phyloP scores from a whole-genome alignment of 2,888 invertebrate genomes.

The Shargacucullia verbasci region DNA sequence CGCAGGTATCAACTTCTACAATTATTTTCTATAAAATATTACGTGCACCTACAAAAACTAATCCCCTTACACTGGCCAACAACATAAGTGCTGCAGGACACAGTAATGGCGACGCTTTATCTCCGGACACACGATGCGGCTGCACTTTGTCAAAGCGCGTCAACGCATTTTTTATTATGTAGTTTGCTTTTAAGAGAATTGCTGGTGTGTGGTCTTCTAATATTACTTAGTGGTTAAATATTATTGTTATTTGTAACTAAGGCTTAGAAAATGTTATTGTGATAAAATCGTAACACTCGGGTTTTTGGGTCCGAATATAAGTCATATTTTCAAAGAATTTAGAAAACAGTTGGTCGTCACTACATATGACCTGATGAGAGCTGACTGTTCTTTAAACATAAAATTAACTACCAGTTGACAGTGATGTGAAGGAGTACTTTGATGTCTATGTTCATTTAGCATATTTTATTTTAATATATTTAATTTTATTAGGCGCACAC shows the following conservation, averaged over 20 bases:
- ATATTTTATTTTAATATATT: too few relatives aligned
- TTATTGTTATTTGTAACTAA: constrained; percentile 16
- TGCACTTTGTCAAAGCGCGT: constrained; percentile 68
- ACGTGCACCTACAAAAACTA: constrained; percentile 33
- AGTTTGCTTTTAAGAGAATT: constrained; percentile 60
- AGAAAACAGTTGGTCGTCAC: too few relatives aligned
- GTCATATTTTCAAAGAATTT: too few relatives aligned
- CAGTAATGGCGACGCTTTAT: constrained; percentile 55
- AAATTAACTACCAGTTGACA: too few relatives aligned
- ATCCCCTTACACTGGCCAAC: constrained; percentile 38
- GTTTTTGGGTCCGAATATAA: too few relatives aligned
- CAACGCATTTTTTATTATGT: constrained; percentile 70
- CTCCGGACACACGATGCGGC: constrained; percentile 55
- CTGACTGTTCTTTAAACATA: too few relatives aligned
- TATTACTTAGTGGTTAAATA: constrained; percentile 4
- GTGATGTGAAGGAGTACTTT: too few relatives aligned
- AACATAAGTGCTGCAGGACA: constrained; percentile 20
- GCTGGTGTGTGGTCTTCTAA: constrained; percentile 32
- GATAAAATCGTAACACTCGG: too few relatives aligned
- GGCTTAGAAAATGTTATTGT: too few relatives aligned
- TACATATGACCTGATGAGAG: too few relatives aligned
- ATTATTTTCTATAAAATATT: constrained; percentile 4
- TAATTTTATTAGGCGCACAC: too few relatives aligned
- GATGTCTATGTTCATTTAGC: too few relatives aligned
- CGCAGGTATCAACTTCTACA: background rate